Conservation (phyloP, 1,140 invertebrate genomes). For the Charaxes varanes region DNA sequence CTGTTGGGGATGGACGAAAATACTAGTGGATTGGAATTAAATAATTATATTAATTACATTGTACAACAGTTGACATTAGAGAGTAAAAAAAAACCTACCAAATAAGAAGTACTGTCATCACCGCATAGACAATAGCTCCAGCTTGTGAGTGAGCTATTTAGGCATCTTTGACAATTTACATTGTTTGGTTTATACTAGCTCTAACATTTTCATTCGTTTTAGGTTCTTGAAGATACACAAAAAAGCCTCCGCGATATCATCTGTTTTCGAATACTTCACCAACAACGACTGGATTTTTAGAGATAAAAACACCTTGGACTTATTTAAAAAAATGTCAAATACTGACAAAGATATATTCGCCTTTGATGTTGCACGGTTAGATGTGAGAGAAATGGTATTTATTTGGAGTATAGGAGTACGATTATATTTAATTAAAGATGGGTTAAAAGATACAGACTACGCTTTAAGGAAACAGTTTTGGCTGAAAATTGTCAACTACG, state of each 20-base stretch:
- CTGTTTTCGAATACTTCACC: conserved; percentile 14
- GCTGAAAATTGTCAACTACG: conserved; percentile 12
- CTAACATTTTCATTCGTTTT: conserved; percentile 16
- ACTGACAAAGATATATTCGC: not conserved
- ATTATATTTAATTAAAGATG: conserved; percentile 31
- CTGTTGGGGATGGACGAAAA: too few species aligned
- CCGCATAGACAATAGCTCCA: too few species aligned
- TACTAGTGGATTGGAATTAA: too few species aligned
- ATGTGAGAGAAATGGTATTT: conserved; percentile 3
- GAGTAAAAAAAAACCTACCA: too few species aligned
- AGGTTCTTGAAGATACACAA: conserved; percentile 22
- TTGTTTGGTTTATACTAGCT: too few species aligned
- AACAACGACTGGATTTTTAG: conserved; percentile 19
- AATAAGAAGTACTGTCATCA: too few species aligned
- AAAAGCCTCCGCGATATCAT: conserved; percentile 10
- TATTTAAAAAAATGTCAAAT: not conserved
- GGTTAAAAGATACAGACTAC: conserved; percentile 6
- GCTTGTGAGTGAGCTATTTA: too few species aligned
- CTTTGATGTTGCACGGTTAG: conserved; percentile 4
- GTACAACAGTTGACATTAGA: too few species aligned
- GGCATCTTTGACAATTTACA: too few species aligned
- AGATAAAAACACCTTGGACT: conserved; percentile 7
- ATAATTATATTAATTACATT: too few species aligned
- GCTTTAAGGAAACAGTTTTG: conserved; percentile 17
- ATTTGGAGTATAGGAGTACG: conserved; percentile 21